Evolutionary conservation across 2,113 vertebrate genomes (phyloP).

Genomic region (Phoenicopterus ruber): DNA sequence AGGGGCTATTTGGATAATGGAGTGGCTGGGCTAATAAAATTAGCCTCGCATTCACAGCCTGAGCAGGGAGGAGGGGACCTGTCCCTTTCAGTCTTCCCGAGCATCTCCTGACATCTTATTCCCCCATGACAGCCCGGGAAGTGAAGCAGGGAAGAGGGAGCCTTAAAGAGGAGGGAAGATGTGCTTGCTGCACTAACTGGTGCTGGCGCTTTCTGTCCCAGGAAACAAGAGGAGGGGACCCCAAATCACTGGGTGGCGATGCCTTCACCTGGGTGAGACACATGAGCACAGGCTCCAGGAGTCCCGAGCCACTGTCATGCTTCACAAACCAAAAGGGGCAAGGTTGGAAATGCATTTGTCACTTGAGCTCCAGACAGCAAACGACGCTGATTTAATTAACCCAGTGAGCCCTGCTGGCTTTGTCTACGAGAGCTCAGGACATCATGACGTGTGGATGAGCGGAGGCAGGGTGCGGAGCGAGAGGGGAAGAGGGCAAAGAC

Average conservation of each 20-base stretch:
- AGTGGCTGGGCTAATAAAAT: slow-evolving; percentile 58
- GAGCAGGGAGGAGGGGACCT: background rate
- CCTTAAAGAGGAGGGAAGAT: background rate
- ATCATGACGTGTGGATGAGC: background rate
- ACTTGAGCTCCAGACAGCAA: slow-evolving; percentile 28
- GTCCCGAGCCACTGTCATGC: background rate
- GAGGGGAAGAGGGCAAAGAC: background rate
- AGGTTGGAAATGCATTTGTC: slow-evolving; percentile 15
- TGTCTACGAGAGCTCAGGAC: background rate
- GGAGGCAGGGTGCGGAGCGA: background rate
- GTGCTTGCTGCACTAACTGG: background rate
- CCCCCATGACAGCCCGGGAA: background rate
- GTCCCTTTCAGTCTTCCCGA: slow-evolving; percentile 3
- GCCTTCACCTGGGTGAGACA: background rate
- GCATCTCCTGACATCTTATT: slow-evolving; percentile 24
- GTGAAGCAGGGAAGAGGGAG: background rate
- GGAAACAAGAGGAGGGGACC: background rate
- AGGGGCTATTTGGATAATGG: slow-evolving; percentile 34
- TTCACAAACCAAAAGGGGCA: background rate
- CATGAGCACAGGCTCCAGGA: background rate
- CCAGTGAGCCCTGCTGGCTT: background rate
- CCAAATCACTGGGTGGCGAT: background rate
- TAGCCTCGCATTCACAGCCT: background rate
- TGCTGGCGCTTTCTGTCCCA: background rate
- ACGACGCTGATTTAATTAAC: slow-evolving; percentile 35